Evolutionary conservation across 2,113 vertebrate species (phyloP), one percentile per base, ranked within the genome.

Genomic region (Megaceryle maxima): DNA sequence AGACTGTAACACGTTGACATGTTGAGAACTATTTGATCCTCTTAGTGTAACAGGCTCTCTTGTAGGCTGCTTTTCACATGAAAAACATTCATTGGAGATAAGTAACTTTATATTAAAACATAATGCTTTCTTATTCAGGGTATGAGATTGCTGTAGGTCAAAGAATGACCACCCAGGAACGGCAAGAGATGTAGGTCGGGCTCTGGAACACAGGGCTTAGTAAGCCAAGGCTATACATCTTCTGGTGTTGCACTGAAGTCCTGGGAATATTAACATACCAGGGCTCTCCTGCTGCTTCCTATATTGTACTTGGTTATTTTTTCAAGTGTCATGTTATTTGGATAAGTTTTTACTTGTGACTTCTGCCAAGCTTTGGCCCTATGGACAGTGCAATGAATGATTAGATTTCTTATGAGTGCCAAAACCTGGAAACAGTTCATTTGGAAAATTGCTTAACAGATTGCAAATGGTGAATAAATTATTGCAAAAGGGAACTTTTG

Each of bases 361-460:
- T 84, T 53, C 41, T 66, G 51, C 37, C 41, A 67, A 50, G 25
- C 24, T 70, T 78, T 70, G 51, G n/a, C 19, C 11, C 64, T 44
- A 13, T 16, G 24, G 76, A 20, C 46, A 59, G 28, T 17, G 22
- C 39, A n/a, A 63, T 31, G 39, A 37, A 53, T 53, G 35, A 85
- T 33, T 59, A 26, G 48, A 63, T 22, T 62, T 80, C 70, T 87
- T 86, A 29, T 33, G 39, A 87, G 56, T 79, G 43, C 53, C 68
- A 74, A 56, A 82, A 44, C 63, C 39, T 72, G 39, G 35, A 74
- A 83, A n/a, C 12, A 75, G 37, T 60, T 93, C 8, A 44, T 62
- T 94, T 86, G 29, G 37, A 86, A 92, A 90, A 93, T 56, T 88
- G 43, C 35, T 83, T 88, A 88, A 78, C 67, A 77, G 82, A 78